These are phyloP conservation scores for Drosophila maculinotata DNA, from an alignment of 2,888 invertebrate species.

Conservation along the genomic window DNA sequence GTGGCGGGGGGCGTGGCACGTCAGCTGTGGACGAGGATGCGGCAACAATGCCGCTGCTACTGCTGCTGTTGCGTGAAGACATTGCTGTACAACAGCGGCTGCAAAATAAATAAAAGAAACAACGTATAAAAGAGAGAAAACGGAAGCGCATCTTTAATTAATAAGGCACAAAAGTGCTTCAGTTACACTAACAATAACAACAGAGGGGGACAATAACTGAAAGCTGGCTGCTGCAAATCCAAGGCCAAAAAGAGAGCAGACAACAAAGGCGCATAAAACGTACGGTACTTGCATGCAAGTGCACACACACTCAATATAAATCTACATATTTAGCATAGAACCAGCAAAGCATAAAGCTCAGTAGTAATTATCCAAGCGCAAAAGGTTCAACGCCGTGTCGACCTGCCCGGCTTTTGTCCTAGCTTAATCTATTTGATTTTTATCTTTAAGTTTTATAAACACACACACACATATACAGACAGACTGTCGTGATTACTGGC, in stretches of 20 bases:
- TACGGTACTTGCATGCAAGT: slow-evolving; percentile 59
- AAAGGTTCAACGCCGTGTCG: slow-evolving; percentile 68
- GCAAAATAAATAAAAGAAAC: slow-evolving; percentile 32
- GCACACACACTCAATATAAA: slow-evolving; percentile 29
- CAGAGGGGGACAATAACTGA: slow-evolving; percentile 52
- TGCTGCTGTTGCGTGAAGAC: slow-evolving; percentile 68
- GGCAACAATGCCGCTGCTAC: slow-evolving; percentile 34
- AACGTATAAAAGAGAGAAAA: slow-evolving; percentile 35
- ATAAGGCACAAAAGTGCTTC: slow-evolving; percentile 42
- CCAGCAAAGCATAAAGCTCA: slow-evolving; percentile 46
- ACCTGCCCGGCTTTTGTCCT: slow-evolving; percentile 53
- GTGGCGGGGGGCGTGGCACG: slow-evolving; percentile 84
- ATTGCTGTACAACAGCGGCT: no score
- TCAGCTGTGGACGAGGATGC: slow-evolving; percentile 56
- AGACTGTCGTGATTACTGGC: slow-evolving; percentile 19
- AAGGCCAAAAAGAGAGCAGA: slow-evolving; percentile 60
- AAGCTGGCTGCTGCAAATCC: slow-evolving; percentile 43
- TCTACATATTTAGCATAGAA: slow-evolving; percentile 23
- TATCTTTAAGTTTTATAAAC: slow-evolving; percentile 22
- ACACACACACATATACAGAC: slow-evolving; percentile 23
- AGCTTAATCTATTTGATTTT: slow-evolving; percentile 18
- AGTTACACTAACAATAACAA: slow-evolving; percentile 31
- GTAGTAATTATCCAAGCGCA: slow-evolving; percentile 77
- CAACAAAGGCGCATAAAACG: slow-evolving; percentile 68
- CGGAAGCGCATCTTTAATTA: slow-evolving; percentile 69